A percentile compares a stretch with the other conserved stretches of the same genome.
Evolutionary conservation across 2,797 vertebrate species (phyloP).

Genomic region (Melanotaenia nigrans): DNA sequence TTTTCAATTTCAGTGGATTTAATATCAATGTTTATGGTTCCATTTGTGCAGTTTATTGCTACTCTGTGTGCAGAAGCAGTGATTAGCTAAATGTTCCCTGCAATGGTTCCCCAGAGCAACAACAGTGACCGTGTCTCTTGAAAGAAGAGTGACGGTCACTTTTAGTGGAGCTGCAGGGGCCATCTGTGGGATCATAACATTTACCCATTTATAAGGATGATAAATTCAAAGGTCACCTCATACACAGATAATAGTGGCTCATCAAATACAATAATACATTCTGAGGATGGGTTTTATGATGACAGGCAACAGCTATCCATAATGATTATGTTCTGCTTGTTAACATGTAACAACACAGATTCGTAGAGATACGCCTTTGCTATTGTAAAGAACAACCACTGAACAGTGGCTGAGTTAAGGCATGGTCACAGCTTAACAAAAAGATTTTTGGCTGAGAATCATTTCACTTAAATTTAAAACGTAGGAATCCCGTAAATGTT

Average conservation of each 20-base stretch:
- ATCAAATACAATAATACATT: background rate
- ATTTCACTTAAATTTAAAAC: no score
- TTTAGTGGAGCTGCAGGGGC: constrained; percentile 32
- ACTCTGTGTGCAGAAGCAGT: constrained; percentile 46
- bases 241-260: background rate
- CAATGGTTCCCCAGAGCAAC: constrained; percentile 47
- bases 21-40: constrained; percentile 65
- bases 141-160: constrained; percentile 55
- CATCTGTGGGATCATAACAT: constrained; percentile 30
- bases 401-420: background rate
- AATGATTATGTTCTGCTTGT: background rate
- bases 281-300: background rate
- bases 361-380: background rate
- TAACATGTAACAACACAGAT: background rate
- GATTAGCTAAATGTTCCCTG: constrained; percentile 67
- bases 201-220: constrained; percentile 19
- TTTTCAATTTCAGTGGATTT: constrained; percentile 63
- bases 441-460: no score
- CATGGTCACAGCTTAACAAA: no score
- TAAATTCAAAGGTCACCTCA: constrained; percentile 16
- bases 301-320: background rate
- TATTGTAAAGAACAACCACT: background rate
- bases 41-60: constrained; percentile 49
- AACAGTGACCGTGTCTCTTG: constrained; percentile 32
- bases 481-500: no score